Percentiles rank a stretch among this genome's conserved stretches.
Conservation (phyloP, 92 coral and sea anemone genomes). For the Pocillopora grandis region DNA sequence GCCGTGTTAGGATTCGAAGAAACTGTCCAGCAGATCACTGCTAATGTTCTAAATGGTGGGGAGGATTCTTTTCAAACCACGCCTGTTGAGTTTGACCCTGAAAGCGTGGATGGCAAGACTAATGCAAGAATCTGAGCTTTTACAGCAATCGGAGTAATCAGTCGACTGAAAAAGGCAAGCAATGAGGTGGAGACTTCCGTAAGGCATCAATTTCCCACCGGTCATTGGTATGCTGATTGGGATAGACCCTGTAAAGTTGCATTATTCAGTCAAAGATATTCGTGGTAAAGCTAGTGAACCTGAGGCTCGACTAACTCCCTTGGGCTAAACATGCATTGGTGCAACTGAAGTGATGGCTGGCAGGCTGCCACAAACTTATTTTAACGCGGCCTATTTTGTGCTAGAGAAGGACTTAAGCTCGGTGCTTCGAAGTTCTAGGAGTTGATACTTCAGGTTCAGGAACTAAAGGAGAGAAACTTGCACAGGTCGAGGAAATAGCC, state of each 20-base stretch:
- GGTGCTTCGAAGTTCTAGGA: constrained; percentile 58
- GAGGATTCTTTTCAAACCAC: constrained; percentile 60
- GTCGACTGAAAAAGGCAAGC: constrained; percentile 29
- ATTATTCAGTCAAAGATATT: constrained; percentile 45
- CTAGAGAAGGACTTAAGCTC: constrained; percentile 35
- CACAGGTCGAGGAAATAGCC: constrained; percentile 32
- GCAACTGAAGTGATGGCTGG: not conserved
- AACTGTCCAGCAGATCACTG: constrained; percentile 27
- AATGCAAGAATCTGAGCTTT: constrained; percentile 32
- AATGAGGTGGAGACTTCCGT: constrained; percentile 26
- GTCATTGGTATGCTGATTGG: constrained; percentile 60
- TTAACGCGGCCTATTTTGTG: constrained; percentile 32
- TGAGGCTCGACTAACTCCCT: constrained; percentile 51
- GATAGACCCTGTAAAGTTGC: constrained; percentile 55
- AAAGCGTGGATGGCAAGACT: constrained; percentile 47
- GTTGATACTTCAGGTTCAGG: constrained; percentile 31
- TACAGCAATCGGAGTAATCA: constrained; percentile 22
- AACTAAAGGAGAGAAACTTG: constrained; percentile 15
- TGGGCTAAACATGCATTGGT: constrained; percentile 73
- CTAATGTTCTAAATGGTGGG: constrained; percentile 56
- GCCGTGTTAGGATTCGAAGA: constrained; percentile 52
- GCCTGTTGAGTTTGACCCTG: constrained; percentile 56
- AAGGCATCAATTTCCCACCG: constrained; percentile 41
- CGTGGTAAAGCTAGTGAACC: constrained; percentile 54
- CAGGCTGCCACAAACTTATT: constrained; percentile 11